Percentiles rank a stretch among this genome's conserved stretches.
Evolutionary conservation across 2,888 invertebrate genomes (phyloP).

Genomic region (Tenodera sinensis): DNA sequence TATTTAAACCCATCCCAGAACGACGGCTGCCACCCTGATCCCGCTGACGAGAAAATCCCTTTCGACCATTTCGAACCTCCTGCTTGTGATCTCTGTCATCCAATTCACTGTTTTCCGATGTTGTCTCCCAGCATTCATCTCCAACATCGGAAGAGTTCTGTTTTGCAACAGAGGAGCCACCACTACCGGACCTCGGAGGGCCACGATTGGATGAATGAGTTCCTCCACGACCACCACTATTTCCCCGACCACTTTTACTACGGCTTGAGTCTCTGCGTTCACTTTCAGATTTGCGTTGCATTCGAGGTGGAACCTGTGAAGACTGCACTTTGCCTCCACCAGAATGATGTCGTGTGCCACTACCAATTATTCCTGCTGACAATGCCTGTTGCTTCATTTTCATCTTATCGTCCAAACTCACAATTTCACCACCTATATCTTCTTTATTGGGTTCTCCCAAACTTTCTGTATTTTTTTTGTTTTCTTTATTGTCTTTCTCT

Average conservation of each 20-base stretch:
- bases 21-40: constrained; percentile 32
- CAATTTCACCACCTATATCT: constrained; percentile 26
- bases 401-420: constrained; percentile 52
- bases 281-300: constrained; percentile 30
- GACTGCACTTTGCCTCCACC: constrained; percentile 17
- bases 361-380: constrained; percentile 61
- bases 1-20: constrained; percentile 24
- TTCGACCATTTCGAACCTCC: constrained; percentile 39
- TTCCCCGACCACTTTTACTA: constrained; percentile 24
- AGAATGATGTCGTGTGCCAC: constrained; percentile 40
- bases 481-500: constrained; percentile 36
- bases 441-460: constrained; percentile 22
- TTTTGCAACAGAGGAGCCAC: constrained; percentile 36
- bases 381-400: constrained; percentile 65
- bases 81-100: constrained; percentile 43
- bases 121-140: constrained; percentile 75
- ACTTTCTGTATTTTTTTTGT: constrained; percentile 32
- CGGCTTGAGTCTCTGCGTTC: constrained; percentile 27
- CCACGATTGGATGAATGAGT: constrained; percentile 37
- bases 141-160: constrained; percentile 45
- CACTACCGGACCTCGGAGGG: constrained; percentile 37
- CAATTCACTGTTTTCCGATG: constrained; percentile 74
- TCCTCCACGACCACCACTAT: constrained; percentile 2
- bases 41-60: constrained; percentile 39
- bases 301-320: constrained; percentile 30